phyloP scores from a whole-genome alignment of 1,140 invertebrate species.

The Caligus rogercresseyi region DNA sequence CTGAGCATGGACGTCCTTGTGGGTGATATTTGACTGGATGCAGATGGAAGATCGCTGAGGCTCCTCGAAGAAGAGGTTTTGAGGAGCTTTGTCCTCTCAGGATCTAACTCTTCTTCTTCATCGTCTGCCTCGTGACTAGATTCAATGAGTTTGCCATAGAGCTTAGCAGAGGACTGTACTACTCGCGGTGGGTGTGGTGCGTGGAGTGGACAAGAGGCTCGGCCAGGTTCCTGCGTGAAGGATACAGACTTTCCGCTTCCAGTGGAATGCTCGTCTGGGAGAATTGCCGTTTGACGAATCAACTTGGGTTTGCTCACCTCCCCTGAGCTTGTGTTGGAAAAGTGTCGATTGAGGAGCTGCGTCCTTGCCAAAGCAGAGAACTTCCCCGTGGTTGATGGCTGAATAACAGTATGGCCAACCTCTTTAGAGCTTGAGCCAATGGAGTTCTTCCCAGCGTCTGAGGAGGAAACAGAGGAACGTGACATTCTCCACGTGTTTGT shows the following conservation, averaged over 20 bases:
- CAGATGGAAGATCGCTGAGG: not conserved
- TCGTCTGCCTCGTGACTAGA: not conserved
- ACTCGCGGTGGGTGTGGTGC: not conserved
- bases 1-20: too few species aligned
- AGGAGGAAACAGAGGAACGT: conserved; percentile 21
- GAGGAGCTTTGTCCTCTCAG: not conserved
- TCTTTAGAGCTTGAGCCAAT: not conserved
- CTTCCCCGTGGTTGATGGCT: not conserved
- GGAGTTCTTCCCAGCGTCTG: not conserved
- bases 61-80: not conserved
- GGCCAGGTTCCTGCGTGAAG: not conserved
- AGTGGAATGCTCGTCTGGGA: conserved; percentile 3
- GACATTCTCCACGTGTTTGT: conserved; percentile 59
- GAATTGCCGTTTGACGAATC: conserved; percentile 14
- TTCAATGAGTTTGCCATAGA: conserved; percentile 12
- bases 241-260: conserved; percentile 9
- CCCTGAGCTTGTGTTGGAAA: not conserved
- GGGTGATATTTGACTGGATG: not conserved
- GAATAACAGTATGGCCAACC: not conserved
- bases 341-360: not conserved
- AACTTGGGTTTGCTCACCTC: conserved; percentile 5
- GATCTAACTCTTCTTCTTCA: not conserved
- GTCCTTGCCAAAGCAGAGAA: conserved; percentile 3
- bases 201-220: not conserved
- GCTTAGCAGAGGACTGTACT: not conserved